Conservation (phyloP, 2,888 invertebrate genomes). For the Parnassius apollo region DNA sequence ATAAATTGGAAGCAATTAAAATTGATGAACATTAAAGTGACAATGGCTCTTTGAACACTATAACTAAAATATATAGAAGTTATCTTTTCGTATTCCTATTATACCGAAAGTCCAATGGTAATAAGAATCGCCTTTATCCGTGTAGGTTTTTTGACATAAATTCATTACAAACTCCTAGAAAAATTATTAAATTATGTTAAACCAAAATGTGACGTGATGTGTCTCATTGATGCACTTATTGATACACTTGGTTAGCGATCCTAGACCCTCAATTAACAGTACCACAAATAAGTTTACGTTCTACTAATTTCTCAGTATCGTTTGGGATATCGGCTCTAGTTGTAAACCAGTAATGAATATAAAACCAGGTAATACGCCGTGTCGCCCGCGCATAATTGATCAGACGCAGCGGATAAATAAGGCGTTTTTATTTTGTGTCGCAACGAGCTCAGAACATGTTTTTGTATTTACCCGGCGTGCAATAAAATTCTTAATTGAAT, state of each 20-base stretch:
- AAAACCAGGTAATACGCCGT: conserved; percentile 39
- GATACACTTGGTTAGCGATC: conserved; percentile 34
- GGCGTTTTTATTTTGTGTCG: conserved; percentile 42
- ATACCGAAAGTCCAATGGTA: too few relatives aligned
- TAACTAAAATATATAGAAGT: too few relatives aligned
- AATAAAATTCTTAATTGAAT: conserved; percentile 50
- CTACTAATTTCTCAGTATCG: conserved; percentile 38
- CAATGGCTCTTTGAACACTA: too few relatives aligned
- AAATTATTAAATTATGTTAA: not conserved
- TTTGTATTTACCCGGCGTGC: conserved; percentile 42
- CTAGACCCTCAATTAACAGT: conserved; percentile 37
- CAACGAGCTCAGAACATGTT: conserved; percentile 43
- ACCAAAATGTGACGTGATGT: not conserved
- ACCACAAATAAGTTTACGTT: conserved; percentile 39
- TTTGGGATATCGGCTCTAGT: conserved; percentile 37
- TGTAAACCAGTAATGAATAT: conserved; percentile 42
- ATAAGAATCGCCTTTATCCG: too few relatives aligned
- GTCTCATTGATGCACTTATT: conserved; percentile 28
- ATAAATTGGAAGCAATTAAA: conserved; percentile 40
- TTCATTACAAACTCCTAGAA: too few relatives aligned
- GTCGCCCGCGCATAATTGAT: conserved; percentile 43
- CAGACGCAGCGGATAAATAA: conserved; percentile 44
- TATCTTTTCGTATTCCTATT: too few relatives aligned
- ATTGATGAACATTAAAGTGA: not conserved
- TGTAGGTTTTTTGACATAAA: too few relatives aligned